Evolutionary conservation across 1,140 invertebrate species (phyloP), one percentile per base, ranked within the genome.

Genomic region (Apis cerana): DNA sequence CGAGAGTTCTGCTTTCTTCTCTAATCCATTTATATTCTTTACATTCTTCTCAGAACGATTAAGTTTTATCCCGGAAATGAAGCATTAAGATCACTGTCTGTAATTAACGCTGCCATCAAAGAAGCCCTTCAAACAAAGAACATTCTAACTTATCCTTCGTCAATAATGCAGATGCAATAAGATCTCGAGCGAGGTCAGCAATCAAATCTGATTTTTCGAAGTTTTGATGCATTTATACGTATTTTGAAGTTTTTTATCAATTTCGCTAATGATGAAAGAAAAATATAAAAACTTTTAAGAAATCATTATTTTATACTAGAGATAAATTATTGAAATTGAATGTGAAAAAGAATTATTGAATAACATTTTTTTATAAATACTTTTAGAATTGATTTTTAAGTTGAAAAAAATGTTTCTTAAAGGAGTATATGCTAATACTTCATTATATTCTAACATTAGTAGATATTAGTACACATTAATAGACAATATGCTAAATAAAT

Each of bases 131-230:
- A 13, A 19, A 23, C 43, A 50, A 75, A 75, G n/a, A n/a, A 27
- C 21, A 19, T 21, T 23, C 5, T 5, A 43, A 19, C 9, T 11
- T 21, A 23, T 8, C 10, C 72, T 15, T 33, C 15, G 8, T 4
- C 43, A 13, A 12, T n/a, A 61, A 74, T 74, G 72, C 72, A 75
- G 43, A 61, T 68, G 21, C 19, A 48, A 68, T 43, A 33, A 50
- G 13, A 61, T 21, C 4, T 48, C 1, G 17, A 15, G 43, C 72
- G 61, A 75, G 43, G 72, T 75, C 72, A 75, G 58, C 58, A 75
- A 50, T 75, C 43, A n/a, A 15, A 75, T 61, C 33, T 23, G 27
- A n/a, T 33, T 21, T n/a, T 48, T 12, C 27, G 10, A 19, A 10
- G 56, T 12, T 74, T 23, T 75, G 43, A 50, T 23, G 10, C n/a